Base-by-base conservation (phyloP, 2,113 vertebrate species). In the Scalopus aquaticus region DNA sequence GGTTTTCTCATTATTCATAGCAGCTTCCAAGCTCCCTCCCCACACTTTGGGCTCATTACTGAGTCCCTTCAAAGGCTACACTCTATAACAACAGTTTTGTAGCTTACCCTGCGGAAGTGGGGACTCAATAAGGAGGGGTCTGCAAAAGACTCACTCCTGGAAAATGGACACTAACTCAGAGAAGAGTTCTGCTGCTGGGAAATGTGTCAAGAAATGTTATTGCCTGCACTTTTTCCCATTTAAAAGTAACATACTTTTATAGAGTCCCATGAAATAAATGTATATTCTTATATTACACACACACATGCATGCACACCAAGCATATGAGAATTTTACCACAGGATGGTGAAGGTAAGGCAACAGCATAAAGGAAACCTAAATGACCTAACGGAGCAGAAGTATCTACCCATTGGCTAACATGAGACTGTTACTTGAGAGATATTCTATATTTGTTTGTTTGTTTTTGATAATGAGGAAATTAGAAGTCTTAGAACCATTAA, bases 1-100 rank as follows among this genome's bases (percentile, higher is more conserved):
- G 96, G 51, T 95, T 97, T 98, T 97, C 92, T 97, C 96, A 72
- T 95, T 97, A 93, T 83, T 93, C 65, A 60, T 81, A 96, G 96
- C 30, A 88, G 9, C 82, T 96, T 95, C 96, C 88, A 96, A 20
- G 80, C 91, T 69, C 62, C 82, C 73, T 94, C 83, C 94, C 78
- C 20, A 79, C 74, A 86, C 44, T 76, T 81, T 93, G 5, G 26
- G 88, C 93, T 97, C 94, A 46, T 79, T 54, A 9, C 3, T 93
- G 93, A 97, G 78, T 82, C 95, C 79, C 85, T 96, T 65, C 95
- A 92, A 95, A 88, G 64, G 85, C 80, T 32, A 93, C 94, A 56
- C 54, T 77, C 32, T 77, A 17, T 91, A 87, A 96, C 37, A 49
- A 17, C 88, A 95, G 70, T 72, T 96, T 92, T 74, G 70, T 74